Evolutionary conservation across 2,113 vertebrate genomes (phyloP).

Genomic region (Malurus cyaneus): DNA sequence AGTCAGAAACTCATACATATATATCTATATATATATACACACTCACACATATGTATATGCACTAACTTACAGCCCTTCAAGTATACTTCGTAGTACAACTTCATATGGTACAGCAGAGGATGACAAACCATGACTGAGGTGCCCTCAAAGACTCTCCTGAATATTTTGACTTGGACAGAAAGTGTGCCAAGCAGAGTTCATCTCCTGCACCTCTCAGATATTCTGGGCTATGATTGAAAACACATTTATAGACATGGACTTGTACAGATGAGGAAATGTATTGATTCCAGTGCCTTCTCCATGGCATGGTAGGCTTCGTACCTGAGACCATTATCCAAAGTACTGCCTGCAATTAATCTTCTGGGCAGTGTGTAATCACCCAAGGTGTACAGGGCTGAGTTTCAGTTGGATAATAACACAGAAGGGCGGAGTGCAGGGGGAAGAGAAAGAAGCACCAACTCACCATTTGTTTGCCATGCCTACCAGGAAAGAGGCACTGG

Average conservation of each 20-base stretch:
- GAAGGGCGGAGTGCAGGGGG: background rate
- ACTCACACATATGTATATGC: too few relatives aligned
- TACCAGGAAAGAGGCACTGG: background rate
- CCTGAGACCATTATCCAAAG: conserved; percentile 67
- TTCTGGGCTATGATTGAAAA: conserved; percentile 47
- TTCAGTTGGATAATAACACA: conserved; percentile 26
- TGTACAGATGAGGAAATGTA: conserved; percentile 52
- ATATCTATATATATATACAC: too few relatives aligned
- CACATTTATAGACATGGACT: conserved; percentile 3
- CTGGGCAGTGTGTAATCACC: conserved; percentile 57
- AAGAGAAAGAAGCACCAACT: background rate
- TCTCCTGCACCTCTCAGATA: background rate
- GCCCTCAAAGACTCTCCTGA: background rate
- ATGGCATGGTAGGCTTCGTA: conserved; percentile 32
- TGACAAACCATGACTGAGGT: background rate
- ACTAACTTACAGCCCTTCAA: background rate
- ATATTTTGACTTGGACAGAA: background rate
- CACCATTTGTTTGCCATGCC: background rate
- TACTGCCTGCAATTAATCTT: conserved; percentile 76
- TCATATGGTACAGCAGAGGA: background rate
- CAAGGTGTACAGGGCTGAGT: conserved; percentile 29
- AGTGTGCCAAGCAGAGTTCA: background rate
- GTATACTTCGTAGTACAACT: background rate
- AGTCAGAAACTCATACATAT: background rate
- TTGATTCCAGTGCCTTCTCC: conserved; percentile 38